Conservation (phyloP, 1,140 invertebrate species). For the Notospermus geniculatus region DNA sequence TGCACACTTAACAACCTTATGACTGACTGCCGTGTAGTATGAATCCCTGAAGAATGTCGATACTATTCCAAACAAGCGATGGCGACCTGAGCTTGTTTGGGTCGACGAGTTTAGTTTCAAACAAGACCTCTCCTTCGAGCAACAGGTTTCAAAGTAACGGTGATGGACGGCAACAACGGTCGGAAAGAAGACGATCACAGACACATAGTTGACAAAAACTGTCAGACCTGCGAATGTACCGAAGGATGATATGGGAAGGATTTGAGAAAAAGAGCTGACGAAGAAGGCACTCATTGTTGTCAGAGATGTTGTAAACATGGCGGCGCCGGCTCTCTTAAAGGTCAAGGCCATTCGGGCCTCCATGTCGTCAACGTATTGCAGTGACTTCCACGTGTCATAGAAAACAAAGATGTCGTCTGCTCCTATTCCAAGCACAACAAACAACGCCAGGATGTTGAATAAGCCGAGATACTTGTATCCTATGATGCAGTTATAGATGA, state of each 20-base stretch:
- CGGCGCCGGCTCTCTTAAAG: background rate
- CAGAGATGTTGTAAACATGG: conserved; percentile 6
- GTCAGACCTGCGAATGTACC: background rate
- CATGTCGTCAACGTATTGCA: background rate
- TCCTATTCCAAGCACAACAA: background rate
- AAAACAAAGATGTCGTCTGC: conserved; percentile 8
- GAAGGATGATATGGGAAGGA: background rate
- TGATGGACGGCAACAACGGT: conserved; percentile 1
- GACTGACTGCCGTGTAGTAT: too few relatives aligned
- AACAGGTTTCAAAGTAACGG: too few relatives aligned
- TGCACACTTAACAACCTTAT: too few relatives aligned
- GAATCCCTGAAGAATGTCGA: too few relatives aligned
- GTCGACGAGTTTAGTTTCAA: too few relatives aligned
- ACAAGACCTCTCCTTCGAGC: too few relatives aligned
- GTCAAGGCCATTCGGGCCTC: background rate
- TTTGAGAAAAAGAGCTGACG: conserved; percentile 2
- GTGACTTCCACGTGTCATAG: conserved; percentile 4
- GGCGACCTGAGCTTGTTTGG: too few relatives aligned
- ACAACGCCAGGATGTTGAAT: conserved; percentile 1
- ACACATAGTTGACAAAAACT: background rate
- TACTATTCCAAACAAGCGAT: too few relatives aligned
- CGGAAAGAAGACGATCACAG: background rate
- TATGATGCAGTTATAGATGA: background rate
- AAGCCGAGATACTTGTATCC: conserved; percentile 8
- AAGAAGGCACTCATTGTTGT: conserved; percentile 4